Evolutionary conservation across 2,888 invertebrate species (phyloP).

Genomic region (Flexamia atlantica): DNA sequence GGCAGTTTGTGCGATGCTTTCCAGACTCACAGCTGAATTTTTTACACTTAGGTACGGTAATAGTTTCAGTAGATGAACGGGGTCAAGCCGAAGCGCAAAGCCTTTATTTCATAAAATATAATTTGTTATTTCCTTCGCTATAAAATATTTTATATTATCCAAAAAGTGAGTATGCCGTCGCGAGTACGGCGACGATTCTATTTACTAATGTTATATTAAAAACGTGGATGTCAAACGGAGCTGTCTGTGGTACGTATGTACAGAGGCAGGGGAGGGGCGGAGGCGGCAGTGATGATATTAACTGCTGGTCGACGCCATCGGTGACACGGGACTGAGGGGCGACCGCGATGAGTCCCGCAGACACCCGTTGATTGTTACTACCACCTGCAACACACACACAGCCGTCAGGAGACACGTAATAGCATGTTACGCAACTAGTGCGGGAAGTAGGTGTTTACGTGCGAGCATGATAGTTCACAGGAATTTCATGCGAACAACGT

Average conservation of each 20-base stretch:
- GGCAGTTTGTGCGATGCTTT: conserved; percentile 46
- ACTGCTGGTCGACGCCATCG: conserved; percentile 95
- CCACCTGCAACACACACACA: conserved; percentile 74
- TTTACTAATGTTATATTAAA: conserved; percentile 57
- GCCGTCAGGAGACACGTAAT: too few species aligned
- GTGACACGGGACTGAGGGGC: conserved; percentile 90
- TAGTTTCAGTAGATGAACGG: conserved; percentile 58
- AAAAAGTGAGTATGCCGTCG: conserved; percentile 58
- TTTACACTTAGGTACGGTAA: conserved; percentile 51
- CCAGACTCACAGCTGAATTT: conserved; percentile 55
- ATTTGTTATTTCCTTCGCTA: conserved; percentile 61
- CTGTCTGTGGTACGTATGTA: conserved; percentile 35
- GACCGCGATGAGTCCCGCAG: conserved; percentile 91
- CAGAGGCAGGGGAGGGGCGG: conserved; percentile 28
- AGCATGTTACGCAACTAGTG: too few species aligned
- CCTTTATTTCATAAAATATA: conserved; percentile 62
- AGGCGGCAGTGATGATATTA: conserved; percentile 75
- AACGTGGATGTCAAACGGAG: conserved; percentile 60
- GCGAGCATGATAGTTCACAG: too few species aligned
- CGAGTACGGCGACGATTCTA: conserved; percentile 43
- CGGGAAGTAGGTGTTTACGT: too few species aligned
- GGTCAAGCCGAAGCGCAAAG: conserved; percentile 60
- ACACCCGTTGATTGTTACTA: conserved; percentile 94
- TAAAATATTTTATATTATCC: conserved; percentile 61
- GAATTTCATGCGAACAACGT: too few species aligned